Conservation (phyloP, 2,797 vertebrate species). For the Cygnus olor region DNA sequence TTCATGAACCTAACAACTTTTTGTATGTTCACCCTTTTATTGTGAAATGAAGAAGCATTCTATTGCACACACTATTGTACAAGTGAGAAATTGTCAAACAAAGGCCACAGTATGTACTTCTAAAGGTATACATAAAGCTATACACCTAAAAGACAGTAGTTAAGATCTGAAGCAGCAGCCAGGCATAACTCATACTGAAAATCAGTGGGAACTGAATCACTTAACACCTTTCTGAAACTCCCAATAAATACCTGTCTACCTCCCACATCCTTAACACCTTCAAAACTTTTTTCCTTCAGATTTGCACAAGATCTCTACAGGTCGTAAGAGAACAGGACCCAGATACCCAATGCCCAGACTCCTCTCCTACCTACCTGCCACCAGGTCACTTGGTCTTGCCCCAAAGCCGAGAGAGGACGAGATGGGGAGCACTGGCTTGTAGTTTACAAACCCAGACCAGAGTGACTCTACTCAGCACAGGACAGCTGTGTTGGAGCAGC, state of each 20-base stretch:
- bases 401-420: background rate
- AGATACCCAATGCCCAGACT: background rate
- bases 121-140: background rate
- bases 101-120: background rate
- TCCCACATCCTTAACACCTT: background rate
- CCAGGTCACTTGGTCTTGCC: background rate
- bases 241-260: background rate
- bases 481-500: no score
- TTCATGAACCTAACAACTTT: background rate
- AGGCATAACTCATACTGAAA: background rate
- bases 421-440: rapidly evolving
- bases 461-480: rapidly evolving
- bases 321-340: background rate
- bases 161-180: background rate
- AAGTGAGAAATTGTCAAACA: background rate
- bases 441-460: background rate
- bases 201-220: background rate
- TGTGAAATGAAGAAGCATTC: background rate
- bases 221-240: background rate
- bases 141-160: background rate
- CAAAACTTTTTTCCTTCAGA: background rate
- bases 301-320: background rate
- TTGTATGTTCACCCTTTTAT: background rate
- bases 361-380: background rate
- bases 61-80: background rate